Conservation (phyloP, 2,113 vertebrate genomes). For the Grantiella picta region DNA sequence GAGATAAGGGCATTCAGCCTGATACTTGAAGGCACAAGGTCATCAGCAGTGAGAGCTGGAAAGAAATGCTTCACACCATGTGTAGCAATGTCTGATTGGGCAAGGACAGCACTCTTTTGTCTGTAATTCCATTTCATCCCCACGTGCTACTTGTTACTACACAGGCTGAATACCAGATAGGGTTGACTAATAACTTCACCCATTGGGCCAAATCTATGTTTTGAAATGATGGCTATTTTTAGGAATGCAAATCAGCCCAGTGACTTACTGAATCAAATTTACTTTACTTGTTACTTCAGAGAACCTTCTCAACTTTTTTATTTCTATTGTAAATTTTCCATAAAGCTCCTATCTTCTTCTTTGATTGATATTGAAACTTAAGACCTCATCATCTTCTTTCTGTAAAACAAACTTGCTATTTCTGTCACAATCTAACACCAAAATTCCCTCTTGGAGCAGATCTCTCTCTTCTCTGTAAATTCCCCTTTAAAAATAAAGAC, state of each 20-base stretch:
- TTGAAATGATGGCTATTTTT: constrained; percentile 13
- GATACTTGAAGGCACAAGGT: background rate
- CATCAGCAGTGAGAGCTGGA: background rate
- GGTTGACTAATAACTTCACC: background rate
- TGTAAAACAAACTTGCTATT: background rate
- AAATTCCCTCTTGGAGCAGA: background rate
- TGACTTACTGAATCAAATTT: background rate
- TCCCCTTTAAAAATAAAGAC: background rate
- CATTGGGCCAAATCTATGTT: background rate
- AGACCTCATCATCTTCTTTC: background rate
- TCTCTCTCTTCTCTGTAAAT: background rate
- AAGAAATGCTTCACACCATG: background rate
- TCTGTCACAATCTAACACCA: background rate
- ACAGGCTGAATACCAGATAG: background rate
- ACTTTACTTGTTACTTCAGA: background rate
- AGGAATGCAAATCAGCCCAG: background rate
- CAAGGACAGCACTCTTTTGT: background rate
- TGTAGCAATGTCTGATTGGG: background rate
- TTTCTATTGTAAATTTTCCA: background rate
- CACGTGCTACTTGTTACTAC: background rate
- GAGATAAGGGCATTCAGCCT: constrained; percentile 4
- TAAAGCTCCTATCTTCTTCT: background rate
- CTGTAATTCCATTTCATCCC: background rate
- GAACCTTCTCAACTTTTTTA: background rate
- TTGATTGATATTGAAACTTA: background rate